Evolutionary conservation across 2,113 vertebrate species (phyloP).

Genomic region (Neofelis nebulosa): DNA sequence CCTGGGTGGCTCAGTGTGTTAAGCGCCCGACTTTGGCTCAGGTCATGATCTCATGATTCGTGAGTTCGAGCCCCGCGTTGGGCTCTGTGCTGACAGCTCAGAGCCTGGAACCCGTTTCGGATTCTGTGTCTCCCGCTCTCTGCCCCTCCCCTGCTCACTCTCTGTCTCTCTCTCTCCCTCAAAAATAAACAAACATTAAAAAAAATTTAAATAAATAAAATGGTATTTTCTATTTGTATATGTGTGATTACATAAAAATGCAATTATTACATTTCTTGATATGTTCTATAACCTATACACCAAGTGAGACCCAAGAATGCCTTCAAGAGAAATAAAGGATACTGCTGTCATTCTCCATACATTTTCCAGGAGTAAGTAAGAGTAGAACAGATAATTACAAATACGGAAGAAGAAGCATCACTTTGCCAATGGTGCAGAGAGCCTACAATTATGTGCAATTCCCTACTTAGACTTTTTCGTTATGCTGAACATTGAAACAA

Average conservation of each 20-base stretch:
- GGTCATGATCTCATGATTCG: too few species aligned
- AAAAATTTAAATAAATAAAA: background rate
- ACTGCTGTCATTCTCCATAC: conserved; percentile 9
- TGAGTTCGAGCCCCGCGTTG: too few species aligned
- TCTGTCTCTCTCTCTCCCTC: too few species aligned
- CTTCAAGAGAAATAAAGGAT: conserved; percentile 45
- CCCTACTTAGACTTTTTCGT: conserved; percentile 59
- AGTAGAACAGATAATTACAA: conserved; percentile 47
- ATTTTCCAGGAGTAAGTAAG: conserved; percentile 47
- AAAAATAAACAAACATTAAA: too few species aligned
- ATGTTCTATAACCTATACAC: conserved; percentile 14
- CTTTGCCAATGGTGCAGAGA: conserved; percentile 36
- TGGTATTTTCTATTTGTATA: background rate
- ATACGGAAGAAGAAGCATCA: conserved; percentile 36
- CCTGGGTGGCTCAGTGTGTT: too few species aligned
- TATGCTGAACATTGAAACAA: conserved; percentile 52
- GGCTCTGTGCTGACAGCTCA: too few species aligned
- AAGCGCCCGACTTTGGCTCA: too few species aligned
- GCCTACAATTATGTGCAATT: conserved; percentile 65
- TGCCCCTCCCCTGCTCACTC: too few species aligned
- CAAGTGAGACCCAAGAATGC: conserved; percentile 28
- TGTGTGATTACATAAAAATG: background rate
- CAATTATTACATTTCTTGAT: conserved; percentile 12
- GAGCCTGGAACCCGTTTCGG: too few species aligned
- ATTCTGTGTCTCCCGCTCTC: too few species aligned